These are phyloP conservation scores for Mesocricetus auratus DNA, from an alignment of 2,113 vertebrate genomes.

Conservation along the genomic window DNA sequence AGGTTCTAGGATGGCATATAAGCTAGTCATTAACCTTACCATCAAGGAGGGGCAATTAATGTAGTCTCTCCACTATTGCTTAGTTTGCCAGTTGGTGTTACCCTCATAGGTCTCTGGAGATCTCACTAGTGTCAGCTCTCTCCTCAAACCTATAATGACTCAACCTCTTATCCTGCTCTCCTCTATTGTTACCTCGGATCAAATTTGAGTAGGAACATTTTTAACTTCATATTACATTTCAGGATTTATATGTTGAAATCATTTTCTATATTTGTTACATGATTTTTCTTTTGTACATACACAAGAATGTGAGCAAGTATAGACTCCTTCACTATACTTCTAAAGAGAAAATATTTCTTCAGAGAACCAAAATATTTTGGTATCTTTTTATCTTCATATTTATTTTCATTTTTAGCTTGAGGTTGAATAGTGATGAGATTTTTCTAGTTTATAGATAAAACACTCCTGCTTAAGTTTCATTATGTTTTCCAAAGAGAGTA, in stretches of 20 bases:
- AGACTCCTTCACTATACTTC: neutral
- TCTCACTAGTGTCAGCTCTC: no score
- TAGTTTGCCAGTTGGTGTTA: no score
- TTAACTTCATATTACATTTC: slow-evolving; percentile 2
- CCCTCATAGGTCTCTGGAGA: no score
- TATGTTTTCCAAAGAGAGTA: neutral
- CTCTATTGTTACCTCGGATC: no score
- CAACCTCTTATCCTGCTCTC: no score
- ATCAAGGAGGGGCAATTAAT: no score
- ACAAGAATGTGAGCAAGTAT: neutral
- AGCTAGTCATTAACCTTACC: no score
- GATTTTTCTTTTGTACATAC: neutral
- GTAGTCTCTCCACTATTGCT: no score
- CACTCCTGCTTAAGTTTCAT: accelerated
- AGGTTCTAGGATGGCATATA: no score
- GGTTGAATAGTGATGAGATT: neutral
- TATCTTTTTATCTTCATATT: neutral
- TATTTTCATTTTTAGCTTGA: neutral
- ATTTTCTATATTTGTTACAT: neutral
- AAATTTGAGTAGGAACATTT: neutral
- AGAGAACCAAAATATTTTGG: neutral
- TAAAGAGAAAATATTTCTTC: neutral
- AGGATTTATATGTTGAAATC: neutral
- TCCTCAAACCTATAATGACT: no score
- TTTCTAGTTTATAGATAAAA: neutral